phyloP scores from a whole-genome alignment of 2,888 invertebrate genomes.

The Vannuccia rotundouncinata region DNA sequence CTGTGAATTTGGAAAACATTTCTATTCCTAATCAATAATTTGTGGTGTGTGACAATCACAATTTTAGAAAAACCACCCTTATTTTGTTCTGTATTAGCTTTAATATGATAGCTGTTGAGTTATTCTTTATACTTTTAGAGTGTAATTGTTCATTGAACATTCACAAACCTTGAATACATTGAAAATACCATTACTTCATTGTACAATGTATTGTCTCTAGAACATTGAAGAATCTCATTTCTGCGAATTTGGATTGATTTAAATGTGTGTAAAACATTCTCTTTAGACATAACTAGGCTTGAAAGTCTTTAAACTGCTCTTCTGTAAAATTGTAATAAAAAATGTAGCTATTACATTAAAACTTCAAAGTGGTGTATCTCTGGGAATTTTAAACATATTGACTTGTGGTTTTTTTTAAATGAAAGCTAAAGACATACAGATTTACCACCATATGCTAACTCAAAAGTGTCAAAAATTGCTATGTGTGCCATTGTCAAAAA shows the following conservation, averaged over 20 bases:
- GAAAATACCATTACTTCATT: not conserved
- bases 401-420: too few species aligned
- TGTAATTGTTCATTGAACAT: not conserved
- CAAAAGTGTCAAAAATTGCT: too few species aligned
- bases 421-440: too few species aligned
- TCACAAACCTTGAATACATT: not conserved
- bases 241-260: not conserved
- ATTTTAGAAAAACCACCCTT: not conserved
- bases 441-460: too few species aligned
- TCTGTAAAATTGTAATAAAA: not conserved
- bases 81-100: not conserved
- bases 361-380: too few species aligned
- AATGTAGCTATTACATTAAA: too few species aligned
- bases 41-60: not conserved
- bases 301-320: not conserved
- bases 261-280: not conserved
- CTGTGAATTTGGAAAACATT: not conserved
- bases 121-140: not conserved
- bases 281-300: not conserved
- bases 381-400: too few species aligned
- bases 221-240: too few species aligned
- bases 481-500: too few species aligned
- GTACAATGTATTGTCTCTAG: not conserved
- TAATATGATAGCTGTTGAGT: conserved; percentile 5
- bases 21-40: not conserved